Conservation (phyloP, 2,888 invertebrate species). For the Aplocera efformata region DNA sequence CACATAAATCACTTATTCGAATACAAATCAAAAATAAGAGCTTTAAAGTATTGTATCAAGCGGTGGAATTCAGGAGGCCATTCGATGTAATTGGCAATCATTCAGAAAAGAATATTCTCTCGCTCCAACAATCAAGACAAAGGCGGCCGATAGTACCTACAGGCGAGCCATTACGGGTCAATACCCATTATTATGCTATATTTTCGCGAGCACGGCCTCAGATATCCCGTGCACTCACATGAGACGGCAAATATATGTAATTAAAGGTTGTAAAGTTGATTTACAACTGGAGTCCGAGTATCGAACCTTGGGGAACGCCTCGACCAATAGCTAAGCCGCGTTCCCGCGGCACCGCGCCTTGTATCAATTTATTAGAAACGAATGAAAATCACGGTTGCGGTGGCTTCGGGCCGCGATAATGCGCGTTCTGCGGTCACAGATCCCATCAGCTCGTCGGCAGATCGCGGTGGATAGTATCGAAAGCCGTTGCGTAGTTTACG, state of each 20-base stretch:
- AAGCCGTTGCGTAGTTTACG: slow-evolving; percentile 72
- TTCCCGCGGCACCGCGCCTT: slow-evolving; percentile 52
- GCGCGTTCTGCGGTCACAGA: slow-evolving; percentile 68
- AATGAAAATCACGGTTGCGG: slow-evolving; percentile 75
- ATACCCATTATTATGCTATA: slow-evolving; percentile 81
- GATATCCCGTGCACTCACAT: slow-evolving; percentile 74
- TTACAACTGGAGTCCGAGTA: slow-evolving; percentile 72
- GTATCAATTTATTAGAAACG: slow-evolving; percentile 79
- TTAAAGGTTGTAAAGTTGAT: slow-evolving; percentile 81
- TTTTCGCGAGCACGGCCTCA: slow-evolving; percentile 77
- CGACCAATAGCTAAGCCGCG: slow-evolving; percentile 63
- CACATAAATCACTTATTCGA: slow-evolving; percentile 72
- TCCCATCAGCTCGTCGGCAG: slow-evolving; percentile 61
- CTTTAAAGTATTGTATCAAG: slow-evolving; percentile 64
- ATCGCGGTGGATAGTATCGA: slow-evolving; percentile 69
- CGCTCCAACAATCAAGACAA: slow-evolving; percentile 76
- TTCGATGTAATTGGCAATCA: slow-evolving; percentile 80
- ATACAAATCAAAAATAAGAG: slow-evolving; percentile 63
- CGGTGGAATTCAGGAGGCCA: slow-evolving; percentile 73
- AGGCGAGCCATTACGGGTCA: slow-evolving; percentile 77
- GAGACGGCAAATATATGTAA: slow-evolving; percentile 80
- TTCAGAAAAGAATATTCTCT: slow-evolving; percentile 74
- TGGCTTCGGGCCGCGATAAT: slow-evolving; percentile 69
- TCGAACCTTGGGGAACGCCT: slow-evolving; percentile 67
- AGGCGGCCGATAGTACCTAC: slow-evolving; percentile 77